phyloP scores from a whole-genome alignment of 2,113 vertebrate species.

The Echinops telfairi region DNA sequence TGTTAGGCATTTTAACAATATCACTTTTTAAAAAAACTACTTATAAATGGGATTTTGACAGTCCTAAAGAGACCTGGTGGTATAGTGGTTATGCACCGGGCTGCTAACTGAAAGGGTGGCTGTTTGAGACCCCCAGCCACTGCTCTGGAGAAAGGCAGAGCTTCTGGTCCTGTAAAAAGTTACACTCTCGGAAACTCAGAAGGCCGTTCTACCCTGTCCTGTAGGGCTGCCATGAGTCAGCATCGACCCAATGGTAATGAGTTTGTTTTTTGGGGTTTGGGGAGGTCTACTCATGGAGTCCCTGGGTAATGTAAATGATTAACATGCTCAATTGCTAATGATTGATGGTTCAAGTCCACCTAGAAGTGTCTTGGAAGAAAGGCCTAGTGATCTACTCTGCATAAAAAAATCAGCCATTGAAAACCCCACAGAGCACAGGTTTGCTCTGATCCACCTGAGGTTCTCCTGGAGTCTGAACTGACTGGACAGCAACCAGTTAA shows the following conservation, averaged over 20 bases:
- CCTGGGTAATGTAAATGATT: background rate
- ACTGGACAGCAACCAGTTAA: background rate
- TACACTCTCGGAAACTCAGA: too few relatives aligned
- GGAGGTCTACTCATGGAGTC: background rate
- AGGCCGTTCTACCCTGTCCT: too few relatives aligned
- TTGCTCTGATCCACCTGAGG: background rate
- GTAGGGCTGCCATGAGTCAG: background rate
- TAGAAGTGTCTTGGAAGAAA: background rate
- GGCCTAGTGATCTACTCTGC: background rate
- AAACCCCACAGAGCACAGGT: background rate
- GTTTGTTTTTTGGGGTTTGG: too few relatives aligned
- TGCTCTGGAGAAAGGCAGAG: background rate
- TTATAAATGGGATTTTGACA: background rate
- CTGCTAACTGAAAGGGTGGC: too few relatives aligned
- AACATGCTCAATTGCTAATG: background rate
- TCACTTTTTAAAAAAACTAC: background rate
- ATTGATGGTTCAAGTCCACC: background rate
- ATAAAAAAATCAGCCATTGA: background rate
- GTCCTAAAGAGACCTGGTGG: background rate
- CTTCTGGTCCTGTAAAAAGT: too few relatives aligned
- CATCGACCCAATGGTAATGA: background rate
- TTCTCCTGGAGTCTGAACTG: background rate
- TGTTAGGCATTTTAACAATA: background rate
- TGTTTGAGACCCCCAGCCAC: background rate
- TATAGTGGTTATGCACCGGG: background rate